These are phyloP conservation scores for Mungos mungo DNA, from an alignment of 2,113 vertebrate genomes.

Conservation along the genomic window DNA sequence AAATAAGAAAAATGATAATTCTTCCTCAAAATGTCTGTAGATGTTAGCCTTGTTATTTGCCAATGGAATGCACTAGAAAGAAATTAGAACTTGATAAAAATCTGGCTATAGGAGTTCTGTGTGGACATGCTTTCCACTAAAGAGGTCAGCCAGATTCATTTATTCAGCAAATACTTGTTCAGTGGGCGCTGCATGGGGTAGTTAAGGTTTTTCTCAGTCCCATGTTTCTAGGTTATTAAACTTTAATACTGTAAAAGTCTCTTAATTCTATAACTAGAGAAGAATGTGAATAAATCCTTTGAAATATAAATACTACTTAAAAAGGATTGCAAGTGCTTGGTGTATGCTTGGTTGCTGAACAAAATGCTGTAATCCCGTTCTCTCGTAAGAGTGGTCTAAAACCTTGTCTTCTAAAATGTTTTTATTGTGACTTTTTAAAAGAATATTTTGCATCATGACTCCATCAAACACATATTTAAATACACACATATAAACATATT, in stretches of 20 bases:
- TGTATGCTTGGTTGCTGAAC: slow-evolving; percentile 37
- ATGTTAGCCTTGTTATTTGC: slow-evolving; percentile 60
- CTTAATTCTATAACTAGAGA: slow-evolving; percentile 74
- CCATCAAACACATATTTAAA: background rate
- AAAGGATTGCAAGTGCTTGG: slow-evolving; percentile 41
- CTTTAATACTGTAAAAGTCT: slow-evolving; percentile 69
- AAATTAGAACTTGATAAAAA: slow-evolving; percentile 63
- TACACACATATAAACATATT: background rate
- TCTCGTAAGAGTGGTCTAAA: slow-evolving; percentile 31
- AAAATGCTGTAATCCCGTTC: slow-evolving; percentile 46
- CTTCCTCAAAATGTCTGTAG: slow-evolving; percentile 47
- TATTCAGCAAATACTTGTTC: slow-evolving; percentile 74
- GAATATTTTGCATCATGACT: background rate
- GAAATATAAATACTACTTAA: slow-evolving; percentile 70
- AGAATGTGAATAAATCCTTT: slow-evolving; percentile 75
- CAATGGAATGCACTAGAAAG: slow-evolving; percentile 62
- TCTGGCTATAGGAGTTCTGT: slow-evolving; percentile 39
- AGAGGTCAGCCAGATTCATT: slow-evolving; percentile 55
- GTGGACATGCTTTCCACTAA: slow-evolving; percentile 62
- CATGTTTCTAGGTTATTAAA: slow-evolving; percentile 72
- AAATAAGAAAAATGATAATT: slow-evolving; percentile 38
- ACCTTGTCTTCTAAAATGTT: background rate
- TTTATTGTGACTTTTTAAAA: background rate
- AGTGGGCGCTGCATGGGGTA: slow-evolving; percentile 67
- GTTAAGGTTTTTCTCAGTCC: slow-evolving; percentile 65